Conservation (phyloP, 1,140 invertebrate species). For the Carposina sasakii region DNA sequence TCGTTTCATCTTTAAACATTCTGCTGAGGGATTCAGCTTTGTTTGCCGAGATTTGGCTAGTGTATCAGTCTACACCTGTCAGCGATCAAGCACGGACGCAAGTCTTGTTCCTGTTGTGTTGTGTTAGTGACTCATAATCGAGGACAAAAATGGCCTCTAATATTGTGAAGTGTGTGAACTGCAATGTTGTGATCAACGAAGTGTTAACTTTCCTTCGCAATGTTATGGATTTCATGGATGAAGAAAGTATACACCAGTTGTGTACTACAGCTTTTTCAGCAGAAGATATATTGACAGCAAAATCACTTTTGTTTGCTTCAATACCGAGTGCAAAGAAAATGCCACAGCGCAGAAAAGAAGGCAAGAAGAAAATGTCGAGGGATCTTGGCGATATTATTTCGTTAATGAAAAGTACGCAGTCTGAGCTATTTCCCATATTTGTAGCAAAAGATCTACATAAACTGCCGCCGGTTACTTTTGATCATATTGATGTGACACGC, state of each 20-base stretch:
- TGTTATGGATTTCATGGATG: background rate
- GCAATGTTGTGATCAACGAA: background rate
- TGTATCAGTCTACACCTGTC: no score
- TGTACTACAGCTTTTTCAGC: background rate
- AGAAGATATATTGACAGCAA: background rate
- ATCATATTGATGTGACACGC: slow-evolving; percentile 7
- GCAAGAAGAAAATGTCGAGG: background rate
- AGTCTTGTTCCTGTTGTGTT: no score
- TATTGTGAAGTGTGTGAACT: background rate
- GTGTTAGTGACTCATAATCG: no score
- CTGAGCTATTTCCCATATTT: background rate
- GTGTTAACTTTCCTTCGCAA: background rate
- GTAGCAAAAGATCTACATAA: slow-evolving; percentile 2
- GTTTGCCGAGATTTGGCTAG: no score
- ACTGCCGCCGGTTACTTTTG: slow-evolving; percentile 4
- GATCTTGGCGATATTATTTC: slow-evolving; percentile 1
- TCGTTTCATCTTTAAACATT: no score
- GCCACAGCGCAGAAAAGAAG: background rate
- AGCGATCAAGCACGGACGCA: no score
- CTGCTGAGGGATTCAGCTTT: no score
- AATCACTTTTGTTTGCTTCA: background rate
- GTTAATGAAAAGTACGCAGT: background rate
- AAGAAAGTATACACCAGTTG: background rate
- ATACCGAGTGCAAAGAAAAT: background rate
- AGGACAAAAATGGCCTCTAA: background rate